These are phyloP conservation scores for Spinibarbus caldwelli DNA, from an alignment of 2,797 vertebrate species.

Conservation along the genomic window DNA sequence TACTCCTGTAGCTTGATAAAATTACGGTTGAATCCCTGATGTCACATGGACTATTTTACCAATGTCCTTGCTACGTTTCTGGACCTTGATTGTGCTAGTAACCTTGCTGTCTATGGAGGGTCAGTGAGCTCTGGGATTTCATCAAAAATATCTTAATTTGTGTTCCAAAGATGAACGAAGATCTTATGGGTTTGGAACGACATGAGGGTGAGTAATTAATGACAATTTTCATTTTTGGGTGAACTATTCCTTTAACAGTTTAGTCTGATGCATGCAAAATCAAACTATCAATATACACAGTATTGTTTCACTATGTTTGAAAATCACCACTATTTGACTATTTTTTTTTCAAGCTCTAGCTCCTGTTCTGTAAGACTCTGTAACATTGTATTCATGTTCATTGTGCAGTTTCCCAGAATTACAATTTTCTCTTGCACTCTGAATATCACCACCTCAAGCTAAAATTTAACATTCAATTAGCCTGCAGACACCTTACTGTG, in stretches of 20 bases:
- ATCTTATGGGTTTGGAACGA: too few species aligned
- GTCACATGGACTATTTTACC: too few species aligned
- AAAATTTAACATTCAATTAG: conserved; percentile 52
- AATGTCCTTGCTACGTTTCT: too few species aligned
- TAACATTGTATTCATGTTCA: background rate
- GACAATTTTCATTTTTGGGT: too few species aligned
- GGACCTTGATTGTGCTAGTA: too few species aligned
- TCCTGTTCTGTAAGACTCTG: background rate
- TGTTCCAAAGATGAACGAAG: too few species aligned
- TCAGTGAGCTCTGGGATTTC: too few species aligned
- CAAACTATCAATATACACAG: background rate
- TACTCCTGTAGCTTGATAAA: too few species aligned
- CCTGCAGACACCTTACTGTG: conserved; percentile 43
- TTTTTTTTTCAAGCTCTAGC: background rate
- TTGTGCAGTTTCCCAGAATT: conserved; percentile 3
- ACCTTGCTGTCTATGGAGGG: too few species aligned
- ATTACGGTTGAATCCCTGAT: too few species aligned
- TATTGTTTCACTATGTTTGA: background rate
- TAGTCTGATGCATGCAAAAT: background rate
- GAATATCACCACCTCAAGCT: conserved; percentile 32
- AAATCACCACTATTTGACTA: background rate
- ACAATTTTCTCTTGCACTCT: conserved; percentile 8
- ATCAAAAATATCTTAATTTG: too few species aligned
- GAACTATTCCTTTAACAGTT: background rate
- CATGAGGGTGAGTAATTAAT: too few species aligned